Base-by-base conservation (phyloP, 2,797 vertebrate species). In the Podarcis siculus region DNA sequence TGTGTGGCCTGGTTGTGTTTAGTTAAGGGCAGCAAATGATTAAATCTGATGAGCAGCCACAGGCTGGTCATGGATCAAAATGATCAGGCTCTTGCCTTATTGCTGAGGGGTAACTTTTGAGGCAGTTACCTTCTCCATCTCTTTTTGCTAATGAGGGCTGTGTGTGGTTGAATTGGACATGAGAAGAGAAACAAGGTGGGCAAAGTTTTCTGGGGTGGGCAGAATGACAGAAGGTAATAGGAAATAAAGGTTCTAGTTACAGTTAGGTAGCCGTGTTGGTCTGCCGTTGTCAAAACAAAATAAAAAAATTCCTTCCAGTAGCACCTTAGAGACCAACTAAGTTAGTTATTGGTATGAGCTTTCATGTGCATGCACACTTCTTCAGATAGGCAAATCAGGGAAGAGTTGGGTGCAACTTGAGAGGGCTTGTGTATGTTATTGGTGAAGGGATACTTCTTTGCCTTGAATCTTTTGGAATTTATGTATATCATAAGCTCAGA, bases 111-210 rank as follows among this genome's bases (percentile, higher is more conserved):
- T 2, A 23, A 35, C 82, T 80, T 87, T 42, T 0, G 58, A 90
- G 88, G 75, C 55, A 75, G 66, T 71, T 85, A 77, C 66, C 15
- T 82, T 19, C 76, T 87, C 9, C 85, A 86, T 86, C 94, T 89
- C 21, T 35, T 21, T 23, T n/a, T 23, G 79, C 32, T 35, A 58
- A 32, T 8, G 32, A 64, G 79, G 3, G n/a, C 8, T 35, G 4
- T 9, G 9, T 12, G 49, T 32, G 78, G 78, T 27, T 61, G 21
- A 58, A 5, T 7, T 61, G 32, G 5, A 15, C 19, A 12, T 19
- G 21, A 37, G 49, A 55, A 15, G 55, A 80, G 32, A 25, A 64
- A 35, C 10, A 25, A 35, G 39, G 19, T 58, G 1, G 42, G 27
- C 15, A n/a, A 30, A 17, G 2, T 13, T 71, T 13, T 71, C 27